Base-by-base conservation (phyloP, 2,797 vertebrate species). In the Falco biarmicus region DNA sequence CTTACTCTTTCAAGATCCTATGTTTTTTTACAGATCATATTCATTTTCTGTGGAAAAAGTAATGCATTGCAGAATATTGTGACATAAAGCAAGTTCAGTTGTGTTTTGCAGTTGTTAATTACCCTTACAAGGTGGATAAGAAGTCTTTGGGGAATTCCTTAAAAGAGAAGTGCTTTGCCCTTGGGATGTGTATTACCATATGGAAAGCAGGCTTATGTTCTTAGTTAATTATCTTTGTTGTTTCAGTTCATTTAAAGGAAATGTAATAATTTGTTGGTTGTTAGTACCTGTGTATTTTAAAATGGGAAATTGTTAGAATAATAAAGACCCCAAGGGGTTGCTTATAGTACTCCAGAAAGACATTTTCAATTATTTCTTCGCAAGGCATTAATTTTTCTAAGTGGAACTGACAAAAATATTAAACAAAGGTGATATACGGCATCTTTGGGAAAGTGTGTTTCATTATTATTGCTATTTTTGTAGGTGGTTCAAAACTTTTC, bases 201-300 rank as follows among this genome's bases (percentile, higher is more conserved):
- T 94, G 95, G 96, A 97, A 97, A 97, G 96, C 71, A 93, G 80
- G 89, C 77, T 95, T 96, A 88, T 81, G 71, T 96, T 96, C 96
- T 96, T 97, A 97, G 95, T 96, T 98, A 97, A 97, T 97, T 98
- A 97, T 95, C 95, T 97, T 96, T 94, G 88, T 97, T 97, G 90
- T 97, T 97, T 97, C 92, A 90, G 77, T 96, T 95, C 94, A 95
- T 95, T 98, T 98, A 97, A 93, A 97, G 86, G 93, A 96, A 97
- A 97, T 95, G 87, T 95, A 97, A 95, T 97, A 96, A 97, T 96
- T 95, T 97, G 88, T 96, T 96, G 64, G 70, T 94, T 98, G 95
- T 95, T 90, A 95, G 90, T 97, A 97, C 89, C 92, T 97, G 85
- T 95, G 74, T 97, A 94, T 97, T 97, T 98, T 97, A 66, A 97